Evolutionary conservation across 2,888 invertebrate genomes (phyloP).

Genomic region (Antitype chi): DNA sequence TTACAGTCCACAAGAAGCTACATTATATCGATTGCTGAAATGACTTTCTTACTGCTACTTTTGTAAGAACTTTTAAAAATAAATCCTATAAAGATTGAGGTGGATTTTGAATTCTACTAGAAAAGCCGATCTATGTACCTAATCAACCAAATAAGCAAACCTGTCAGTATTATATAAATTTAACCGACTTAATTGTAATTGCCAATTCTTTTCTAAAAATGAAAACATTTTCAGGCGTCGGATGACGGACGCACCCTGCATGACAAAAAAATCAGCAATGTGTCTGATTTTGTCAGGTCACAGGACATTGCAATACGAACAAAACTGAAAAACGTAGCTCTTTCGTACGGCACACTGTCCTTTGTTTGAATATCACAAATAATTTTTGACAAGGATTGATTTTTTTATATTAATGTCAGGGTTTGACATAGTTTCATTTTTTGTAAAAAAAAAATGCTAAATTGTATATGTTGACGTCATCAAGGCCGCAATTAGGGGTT

Average conservation of each 20-base stretch:
- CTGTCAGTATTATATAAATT: neutral
- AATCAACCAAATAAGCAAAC: neutral
- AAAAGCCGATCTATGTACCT: neutral
- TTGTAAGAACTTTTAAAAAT: neutral
- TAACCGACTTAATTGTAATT: neutral
- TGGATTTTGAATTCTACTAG: neutral
- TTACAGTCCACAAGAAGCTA: too few relatives aligned
- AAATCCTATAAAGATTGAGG: neutral
- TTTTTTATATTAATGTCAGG: slow-evolving; percentile 9
- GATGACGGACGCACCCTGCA: neutral
- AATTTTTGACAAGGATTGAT: slow-evolving; percentile 29
- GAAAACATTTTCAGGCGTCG: neutral
- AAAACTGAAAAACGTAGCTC: slow-evolving; percentile 20
- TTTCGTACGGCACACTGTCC: neutral
- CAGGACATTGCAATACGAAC: slow-evolving; percentile 6
- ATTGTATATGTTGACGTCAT: neutral
- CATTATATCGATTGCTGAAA: neutral
- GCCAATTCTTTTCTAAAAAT: neutral
- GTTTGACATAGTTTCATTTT: slow-evolving; percentile 13
- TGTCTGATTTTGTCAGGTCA: slow-evolving; percentile 18
- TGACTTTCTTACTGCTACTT: neutral
- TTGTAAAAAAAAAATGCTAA: neutral
- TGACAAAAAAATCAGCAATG: slow-evolving; percentile 30
- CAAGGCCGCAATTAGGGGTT: too few relatives aligned
- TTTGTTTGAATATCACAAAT: slow-evolving; percentile 22